These are phyloP conservation scores for Poecilia latipinna DNA, from an alignment of 2,113 vertebrate species.

Conservation along the genomic window DNA sequence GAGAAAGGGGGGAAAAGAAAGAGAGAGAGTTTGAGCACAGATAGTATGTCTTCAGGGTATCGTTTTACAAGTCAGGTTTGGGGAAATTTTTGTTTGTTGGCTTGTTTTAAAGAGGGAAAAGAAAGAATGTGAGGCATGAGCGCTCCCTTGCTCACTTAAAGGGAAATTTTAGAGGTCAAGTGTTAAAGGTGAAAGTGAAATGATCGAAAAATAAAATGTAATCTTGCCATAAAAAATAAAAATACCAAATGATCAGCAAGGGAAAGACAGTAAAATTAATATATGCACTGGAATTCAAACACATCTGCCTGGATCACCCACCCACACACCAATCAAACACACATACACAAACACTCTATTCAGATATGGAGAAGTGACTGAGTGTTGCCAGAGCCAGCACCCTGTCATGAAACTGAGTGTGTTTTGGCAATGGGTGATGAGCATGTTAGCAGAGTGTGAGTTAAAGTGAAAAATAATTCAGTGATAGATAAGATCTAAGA, in stretches of 20 bases:
- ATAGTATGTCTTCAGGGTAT: background rate
- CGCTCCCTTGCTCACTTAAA: constrained; percentile 12
- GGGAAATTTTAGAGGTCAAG: constrained; percentile 43
- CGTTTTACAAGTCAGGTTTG: constrained; percentile 6
- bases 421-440: constrained; percentile 51
- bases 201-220: background rate
- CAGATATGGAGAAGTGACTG: constrained; percentile 49
- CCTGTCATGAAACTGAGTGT: constrained; percentile 52
- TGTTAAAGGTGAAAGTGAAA: constrained; percentile 22
- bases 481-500: constrained; percentile 55
- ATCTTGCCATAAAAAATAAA: constrained; percentile 41
- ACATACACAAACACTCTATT: background rate
- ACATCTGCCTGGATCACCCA: constrained; percentile 10
- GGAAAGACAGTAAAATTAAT: constrained; percentile 4
- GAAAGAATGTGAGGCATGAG: constrained; percentile 9
- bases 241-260: constrained; percentile 15
- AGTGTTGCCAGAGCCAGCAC: constrained; percentile 43
- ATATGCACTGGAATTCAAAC: constrained; percentile 21
- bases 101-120: constrained; percentile 20
- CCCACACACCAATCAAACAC: background rate
- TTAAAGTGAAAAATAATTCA: constrained; percentile 65
- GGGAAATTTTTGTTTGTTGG: background rate
- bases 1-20: too few species aligned
- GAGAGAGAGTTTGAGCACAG: background rate
- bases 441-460: constrained; percentile 52